Conservation (phyloP, 2,888 invertebrate species). For the Sarcophaga carnaria region DNA sequence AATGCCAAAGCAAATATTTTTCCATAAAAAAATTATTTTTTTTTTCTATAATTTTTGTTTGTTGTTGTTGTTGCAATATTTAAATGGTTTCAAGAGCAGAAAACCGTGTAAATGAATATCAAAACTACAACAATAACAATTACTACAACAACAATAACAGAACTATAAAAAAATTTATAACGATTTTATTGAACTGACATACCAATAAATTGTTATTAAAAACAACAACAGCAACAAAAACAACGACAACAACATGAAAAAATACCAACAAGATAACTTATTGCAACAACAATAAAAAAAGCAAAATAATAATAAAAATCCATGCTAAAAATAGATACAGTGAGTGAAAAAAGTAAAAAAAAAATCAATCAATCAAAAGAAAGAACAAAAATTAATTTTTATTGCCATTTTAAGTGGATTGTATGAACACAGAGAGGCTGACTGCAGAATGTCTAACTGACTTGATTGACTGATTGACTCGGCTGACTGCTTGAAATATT, state of each 20-base stretch:
- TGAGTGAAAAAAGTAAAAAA: constrained; percentile 13
- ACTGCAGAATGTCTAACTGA: neutral
- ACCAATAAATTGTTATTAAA: constrained; percentile 36
- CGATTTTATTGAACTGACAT: constrained; percentile 24
- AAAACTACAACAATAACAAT: constrained; percentile 18
- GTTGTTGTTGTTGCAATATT: constrained; percentile 1
- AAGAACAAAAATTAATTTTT: constrained; percentile 19
- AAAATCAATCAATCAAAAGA: constrained; percentile 44
- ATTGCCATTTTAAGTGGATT: constrained; percentile 14
- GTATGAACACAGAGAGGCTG: constrained; percentile 1
- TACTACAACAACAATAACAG: neutral
- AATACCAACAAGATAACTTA: constrained; percentile 31
- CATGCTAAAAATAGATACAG: constrained; percentile 1
- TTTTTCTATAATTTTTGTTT: neutral
- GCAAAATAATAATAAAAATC: neutral
- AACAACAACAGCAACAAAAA: constrained; percentile 13
- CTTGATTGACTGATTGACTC: neutral
- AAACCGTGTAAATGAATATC: constrained; percentile 35
- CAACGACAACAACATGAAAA: neutral
- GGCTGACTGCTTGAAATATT: constrained; percentile 9
- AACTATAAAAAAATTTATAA: neutral
- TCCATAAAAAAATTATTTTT: constrained; percentile 2
- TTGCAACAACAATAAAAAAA: constrained; percentile 12
- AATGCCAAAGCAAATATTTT: constrained; percentile 21
- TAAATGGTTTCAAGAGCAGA: constrained; percentile 43